Conservation (phyloP, 2,797 vertebrate species). For the Pteronotus mesoamericanus region DNA sequence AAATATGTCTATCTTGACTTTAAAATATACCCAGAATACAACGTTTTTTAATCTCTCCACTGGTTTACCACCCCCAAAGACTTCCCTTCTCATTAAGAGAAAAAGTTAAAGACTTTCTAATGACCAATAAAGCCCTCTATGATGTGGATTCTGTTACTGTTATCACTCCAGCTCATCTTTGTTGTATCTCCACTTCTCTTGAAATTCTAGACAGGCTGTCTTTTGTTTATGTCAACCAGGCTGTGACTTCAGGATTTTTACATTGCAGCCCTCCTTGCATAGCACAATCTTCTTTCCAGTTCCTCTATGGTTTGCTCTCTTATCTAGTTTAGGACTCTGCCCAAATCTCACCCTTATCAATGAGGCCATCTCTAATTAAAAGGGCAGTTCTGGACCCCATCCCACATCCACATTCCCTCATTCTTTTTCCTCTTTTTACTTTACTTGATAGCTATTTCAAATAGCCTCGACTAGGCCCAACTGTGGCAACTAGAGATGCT, state of each 20-base stretch:
- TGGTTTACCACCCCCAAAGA: background rate
- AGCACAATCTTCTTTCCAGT: background rate
- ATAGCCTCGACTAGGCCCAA: background rate
- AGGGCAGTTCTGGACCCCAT: background rate
- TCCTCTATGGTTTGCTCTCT: background rate
- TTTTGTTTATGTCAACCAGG: background rate
- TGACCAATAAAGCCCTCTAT: background rate
- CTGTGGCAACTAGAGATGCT: background rate
- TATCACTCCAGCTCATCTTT: background rate
- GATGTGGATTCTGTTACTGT: background rate
- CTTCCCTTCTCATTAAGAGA: background rate
- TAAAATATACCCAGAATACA: background rate
- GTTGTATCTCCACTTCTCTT: background rate
- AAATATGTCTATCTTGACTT: constrained; percentile 17
- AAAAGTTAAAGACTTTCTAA: background rate
- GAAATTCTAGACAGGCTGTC: background rate
- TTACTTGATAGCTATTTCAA: background rate
- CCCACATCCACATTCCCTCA: background rate
- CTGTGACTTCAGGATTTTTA: background rate
- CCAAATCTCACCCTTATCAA: background rate
- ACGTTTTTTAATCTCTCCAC: background rate
- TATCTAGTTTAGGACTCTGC: background rate
- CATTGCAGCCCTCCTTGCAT: background rate
- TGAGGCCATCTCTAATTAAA: background rate
- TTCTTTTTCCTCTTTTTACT: background rate